Evolutionary conservation across 2,888 invertebrate species (phyloP), one percentile per base, ranked within the genome.

Genomic region (Eumerus sabulonum): DNA sequence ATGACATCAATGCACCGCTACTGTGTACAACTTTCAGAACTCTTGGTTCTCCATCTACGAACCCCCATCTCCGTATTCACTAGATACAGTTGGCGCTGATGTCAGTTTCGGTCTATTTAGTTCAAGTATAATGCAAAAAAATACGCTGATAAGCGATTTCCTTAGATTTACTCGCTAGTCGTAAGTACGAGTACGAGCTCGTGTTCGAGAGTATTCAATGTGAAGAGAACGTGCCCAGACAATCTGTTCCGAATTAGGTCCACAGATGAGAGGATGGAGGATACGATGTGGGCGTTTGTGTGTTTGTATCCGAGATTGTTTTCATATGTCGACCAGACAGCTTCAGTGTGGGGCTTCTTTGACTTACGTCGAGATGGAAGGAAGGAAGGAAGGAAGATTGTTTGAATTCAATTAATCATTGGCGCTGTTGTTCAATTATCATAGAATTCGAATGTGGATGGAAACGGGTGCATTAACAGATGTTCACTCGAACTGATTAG

Each of bases 31-130:
- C 42, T 56, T 44, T 57, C 44, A 16, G 54, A 27, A 7, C 27
- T 27, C 27, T 27, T 27, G 27, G 2, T 27, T 27, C 27, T 2
- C 27, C 27, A 27, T 27, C 27, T 27, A 7, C 27, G 27, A 27
- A 7, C 27, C 27, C 27, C 27, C n/a, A n/a, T n/a, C n/a, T 1
- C 36, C 42, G n/a, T 53, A 62, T 76, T 71, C 54, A 50, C 36
- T 40, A 1, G 40, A 40, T n/a, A 4, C 27, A 27, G 27, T 67
- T 67, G 68, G 59, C 66, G 77, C 72, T 81, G 77, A 77, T 77
- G 77, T 81, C 71, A 72, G 81, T 64, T 73, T 70, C 64, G 73
- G 68, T 77, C 73, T 82, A 82, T 73, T 82, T 82, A 68, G 81
- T 70, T 73, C 76, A 82, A 82, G 81, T 76, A 82, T 77, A 76